Conservation (phyloP, 1,140 invertebrate genomes). For the Brachionus rubens region DNA sequence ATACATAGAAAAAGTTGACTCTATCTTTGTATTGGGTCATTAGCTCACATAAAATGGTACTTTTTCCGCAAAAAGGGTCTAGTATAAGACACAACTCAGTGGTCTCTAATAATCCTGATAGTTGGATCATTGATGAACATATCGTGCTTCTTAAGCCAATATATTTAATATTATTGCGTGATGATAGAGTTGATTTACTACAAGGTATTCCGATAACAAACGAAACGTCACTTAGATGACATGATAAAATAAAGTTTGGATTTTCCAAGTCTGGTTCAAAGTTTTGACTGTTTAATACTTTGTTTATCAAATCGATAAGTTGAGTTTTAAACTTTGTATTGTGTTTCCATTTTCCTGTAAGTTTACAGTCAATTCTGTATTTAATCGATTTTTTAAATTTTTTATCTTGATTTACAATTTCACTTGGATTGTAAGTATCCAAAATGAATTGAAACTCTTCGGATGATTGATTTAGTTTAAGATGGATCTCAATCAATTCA, state of each 20-base stretch:
- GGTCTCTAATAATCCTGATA: background rate
- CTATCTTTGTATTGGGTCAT: background rate
- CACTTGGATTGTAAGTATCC: no score
- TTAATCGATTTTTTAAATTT: slow-evolving; percentile 9
- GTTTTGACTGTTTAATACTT: background rate
- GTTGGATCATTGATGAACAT: slow-evolving; percentile 4
- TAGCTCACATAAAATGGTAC: slow-evolving; percentile 13
- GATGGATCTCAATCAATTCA: background rate
- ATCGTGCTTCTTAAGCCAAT: slow-evolving; percentile 16
- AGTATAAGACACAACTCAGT: background rate
- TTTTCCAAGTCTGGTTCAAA: background rate
- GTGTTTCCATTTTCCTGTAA: slow-evolving; percentile 18
- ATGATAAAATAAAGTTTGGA: slow-evolving; percentile 11
- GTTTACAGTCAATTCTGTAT: slow-evolving; percentile 20
- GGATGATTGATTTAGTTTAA: background rate
- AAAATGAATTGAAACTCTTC: background rate
- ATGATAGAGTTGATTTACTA: background rate
- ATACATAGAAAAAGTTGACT: background rate
- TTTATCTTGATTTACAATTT: background rate
- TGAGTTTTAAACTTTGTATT: background rate
- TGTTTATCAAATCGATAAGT: background rate
- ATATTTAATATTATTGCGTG: background rate
- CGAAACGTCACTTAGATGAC: slow-evolving; percentile 3
- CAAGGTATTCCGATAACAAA: background rate
- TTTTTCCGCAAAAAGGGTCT: slow-evolving; percentile 38